Percentiles rank a stretch among this genome's conserved stretches.
These are phyloP conservation scores for Cactoblastis cactorum DNA, from an alignment of 2,888 invertebrate species.

Conservation along the genomic window DNA sequence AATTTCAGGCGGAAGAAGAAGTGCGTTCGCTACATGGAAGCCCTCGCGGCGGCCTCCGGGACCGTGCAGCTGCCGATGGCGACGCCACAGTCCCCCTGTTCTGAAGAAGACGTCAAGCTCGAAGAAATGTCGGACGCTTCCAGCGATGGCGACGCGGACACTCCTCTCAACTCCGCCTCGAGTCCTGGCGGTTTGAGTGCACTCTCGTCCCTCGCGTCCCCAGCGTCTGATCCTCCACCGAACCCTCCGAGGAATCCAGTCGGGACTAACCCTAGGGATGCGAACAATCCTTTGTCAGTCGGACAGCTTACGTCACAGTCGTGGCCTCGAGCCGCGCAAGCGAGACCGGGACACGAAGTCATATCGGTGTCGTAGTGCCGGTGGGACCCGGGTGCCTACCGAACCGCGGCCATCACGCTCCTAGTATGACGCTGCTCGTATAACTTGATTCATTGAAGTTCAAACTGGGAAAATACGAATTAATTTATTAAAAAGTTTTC, in stretches of 20 bases:
- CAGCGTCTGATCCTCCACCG: slow-evolving; percentile 84
- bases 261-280: slow-evolving; percentile 94
- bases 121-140: slow-evolving; percentile 84
- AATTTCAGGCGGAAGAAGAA: slow-evolving; percentile 95
- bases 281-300: slow-evolving; percentile 94
- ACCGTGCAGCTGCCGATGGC: slow-evolving; percentile 87
- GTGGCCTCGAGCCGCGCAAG: slow-evolving; percentile 63
- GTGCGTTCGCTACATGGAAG: slow-evolving; percentile 97
- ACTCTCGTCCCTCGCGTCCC: slow-evolving; percentile 84
- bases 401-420: slow-evolving; percentile 18
- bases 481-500: neutral
- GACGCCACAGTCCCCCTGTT: slow-evolving; percentile 89
- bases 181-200: slow-evolving; percentile 74
- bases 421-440: neutral
- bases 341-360: slow-evolving; percentile 64
- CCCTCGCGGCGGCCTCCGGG: slow-evolving; percentile 83
- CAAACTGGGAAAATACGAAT: slow-evolving; percentile 12
- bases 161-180: slow-evolving; percentile 69
- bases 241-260: slow-evolving; percentile 85
- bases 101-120: slow-evolving; percentile 85
- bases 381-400: slow-evolving; percentile 30
- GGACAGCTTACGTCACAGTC: slow-evolving; percentile 91
- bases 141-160: slow-evolving; percentile 77
- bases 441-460: neutral
- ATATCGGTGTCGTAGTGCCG: slow-evolving; percentile 74